These are phyloP conservation scores for Crax fasciolata DNA, from an alignment of 2,797 vertebrate genomes.

Conservation along the genomic window DNA sequence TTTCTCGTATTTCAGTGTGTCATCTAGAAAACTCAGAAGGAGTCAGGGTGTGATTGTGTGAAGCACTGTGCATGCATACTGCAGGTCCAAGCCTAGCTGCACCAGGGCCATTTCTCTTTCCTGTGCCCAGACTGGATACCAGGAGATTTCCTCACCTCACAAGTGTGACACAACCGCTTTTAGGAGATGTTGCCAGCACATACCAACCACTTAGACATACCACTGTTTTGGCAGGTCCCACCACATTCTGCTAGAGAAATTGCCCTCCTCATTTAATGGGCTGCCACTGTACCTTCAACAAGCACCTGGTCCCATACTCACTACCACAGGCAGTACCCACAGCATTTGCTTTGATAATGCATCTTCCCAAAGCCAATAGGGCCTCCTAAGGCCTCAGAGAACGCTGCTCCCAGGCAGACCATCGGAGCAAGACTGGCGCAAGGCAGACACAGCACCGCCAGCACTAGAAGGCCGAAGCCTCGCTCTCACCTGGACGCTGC, in stretches of 20 bases:
- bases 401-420: rapidly evolving
- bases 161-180: rapidly evolving
- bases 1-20: background rate
- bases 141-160: background rate
- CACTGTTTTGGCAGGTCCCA: background rate
- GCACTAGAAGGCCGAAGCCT: rapidly evolving
- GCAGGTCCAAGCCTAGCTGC: background rate
- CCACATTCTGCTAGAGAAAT: background rate
- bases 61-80: background rate
- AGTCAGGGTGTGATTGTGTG: background rate
- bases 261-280: background rate
- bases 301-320: background rate
- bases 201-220: background rate
- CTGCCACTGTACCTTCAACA: background rate
- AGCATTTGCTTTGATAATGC: background rate
- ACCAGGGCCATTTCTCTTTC: background rate
- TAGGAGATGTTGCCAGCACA: background rate
- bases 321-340: background rate
- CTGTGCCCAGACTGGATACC: background rate
- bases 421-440: background rate
- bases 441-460: background rate
- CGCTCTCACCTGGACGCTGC: conserved; percentile 83
- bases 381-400: background rate
- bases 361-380: background rate
- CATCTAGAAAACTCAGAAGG: background rate